These are phyloP conservation scores for Babylonia areolata DNA, from an alignment of 1,140 invertebrate genomes.

Conservation along the genomic window DNA sequence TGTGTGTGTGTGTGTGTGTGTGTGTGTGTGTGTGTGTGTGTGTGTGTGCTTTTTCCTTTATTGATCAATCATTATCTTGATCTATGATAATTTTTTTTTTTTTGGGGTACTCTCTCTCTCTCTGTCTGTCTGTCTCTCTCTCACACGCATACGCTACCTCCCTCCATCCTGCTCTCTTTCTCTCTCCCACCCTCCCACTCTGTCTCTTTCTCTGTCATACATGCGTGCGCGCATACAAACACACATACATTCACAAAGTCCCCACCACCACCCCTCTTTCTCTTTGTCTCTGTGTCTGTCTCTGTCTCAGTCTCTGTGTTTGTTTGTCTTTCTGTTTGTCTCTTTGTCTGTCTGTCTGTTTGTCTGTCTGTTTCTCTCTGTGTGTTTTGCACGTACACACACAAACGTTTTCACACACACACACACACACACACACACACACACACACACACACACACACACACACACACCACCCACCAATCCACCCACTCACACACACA, in stretches of 20 bases:
- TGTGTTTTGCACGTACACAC: not conserved
- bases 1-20: not conserved
- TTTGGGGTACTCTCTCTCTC: not conserved
- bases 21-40: slow-evolving; percentile 7
- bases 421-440: not conserved
- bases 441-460: not conserved
- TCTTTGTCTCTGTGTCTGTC: not conserved
- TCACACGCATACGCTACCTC: too few species aligned
- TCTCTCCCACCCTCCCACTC: too few species aligned
- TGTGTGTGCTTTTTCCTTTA: too few species aligned
- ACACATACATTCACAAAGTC: too few species aligned
- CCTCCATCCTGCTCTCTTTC: too few species aligned
- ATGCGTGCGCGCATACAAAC: too few species aligned
- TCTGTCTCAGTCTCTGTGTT: not conserved
- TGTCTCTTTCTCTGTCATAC: too few species aligned
- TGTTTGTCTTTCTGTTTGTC: not conserved
- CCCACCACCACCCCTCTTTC: not conserved
- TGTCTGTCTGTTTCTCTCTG: not conserved
- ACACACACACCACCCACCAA: not conserved
- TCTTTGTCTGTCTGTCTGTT: not conserved
- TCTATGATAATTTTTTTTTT: too few species aligned
- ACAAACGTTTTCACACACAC: not conserved
- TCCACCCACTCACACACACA: not conserved
- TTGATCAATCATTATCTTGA: too few species aligned
- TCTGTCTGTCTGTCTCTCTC: too few species aligned